These are phyloP conservation scores for Oophaga pumilio DNA, from an alignment of 2,113 vertebrate genomes.

Conservation along the genomic window DNA sequence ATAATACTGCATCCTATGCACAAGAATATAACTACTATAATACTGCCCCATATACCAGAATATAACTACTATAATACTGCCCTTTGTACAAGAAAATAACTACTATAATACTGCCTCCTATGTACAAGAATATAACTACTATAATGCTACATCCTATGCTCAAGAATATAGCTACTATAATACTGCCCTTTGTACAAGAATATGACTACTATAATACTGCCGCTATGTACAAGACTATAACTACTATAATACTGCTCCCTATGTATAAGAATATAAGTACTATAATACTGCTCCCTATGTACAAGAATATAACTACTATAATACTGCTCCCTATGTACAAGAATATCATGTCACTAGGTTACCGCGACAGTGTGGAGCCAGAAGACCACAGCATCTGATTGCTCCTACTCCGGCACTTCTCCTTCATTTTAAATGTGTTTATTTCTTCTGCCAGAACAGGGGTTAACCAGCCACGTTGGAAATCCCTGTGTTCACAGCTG, in stretches of 20 bases:
- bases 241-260: neutral
- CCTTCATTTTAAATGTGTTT: no score
- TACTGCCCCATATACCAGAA: neutral
- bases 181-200: conserved; percentile 1
- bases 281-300: no score
- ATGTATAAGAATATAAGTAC: no score
- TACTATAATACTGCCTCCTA: conserved; percentile 1
- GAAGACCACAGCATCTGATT: no score
- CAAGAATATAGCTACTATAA: neutral
- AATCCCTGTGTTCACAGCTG: no score
- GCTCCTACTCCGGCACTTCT: no score
- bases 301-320: no score
- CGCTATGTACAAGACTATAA: neutral
- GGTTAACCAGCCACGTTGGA: no score
- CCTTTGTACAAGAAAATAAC: neutral
- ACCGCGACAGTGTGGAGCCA: no score
- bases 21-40: conserved; percentile 6
- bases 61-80: conserved; percentile 3
- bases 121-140: neutral
- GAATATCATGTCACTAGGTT: no score
- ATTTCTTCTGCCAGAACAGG: no score
- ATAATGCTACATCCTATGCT: neutral
- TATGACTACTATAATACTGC: neutral
- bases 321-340: no score
- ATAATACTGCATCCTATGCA: neutral